Evolutionary conservation across 2,797 vertebrate species (phyloP).

Genomic region (Picus viridis): DNA sequence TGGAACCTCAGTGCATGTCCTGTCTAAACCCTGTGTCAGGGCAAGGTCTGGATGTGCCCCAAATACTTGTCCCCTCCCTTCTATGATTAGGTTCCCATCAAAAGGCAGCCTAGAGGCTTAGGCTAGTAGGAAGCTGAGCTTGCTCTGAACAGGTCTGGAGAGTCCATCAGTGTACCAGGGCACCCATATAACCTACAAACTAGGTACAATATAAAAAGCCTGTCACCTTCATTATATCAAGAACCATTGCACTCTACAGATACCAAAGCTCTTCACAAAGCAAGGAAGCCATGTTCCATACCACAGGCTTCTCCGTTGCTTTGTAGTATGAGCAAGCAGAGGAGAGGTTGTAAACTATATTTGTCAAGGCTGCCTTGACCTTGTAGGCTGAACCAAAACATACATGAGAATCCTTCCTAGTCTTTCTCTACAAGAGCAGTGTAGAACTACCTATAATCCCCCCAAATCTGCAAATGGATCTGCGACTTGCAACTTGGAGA

Average conservation of each 20-base stretch:
- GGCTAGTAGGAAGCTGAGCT: neutral
- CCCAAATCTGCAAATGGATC: neutral
- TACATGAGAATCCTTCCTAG: neutral
- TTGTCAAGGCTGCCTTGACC: neutral
- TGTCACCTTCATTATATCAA: neutral
- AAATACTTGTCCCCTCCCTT: neutral
- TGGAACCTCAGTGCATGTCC: neutral
- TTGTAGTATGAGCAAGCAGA: neutral
- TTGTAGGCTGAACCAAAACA: neutral
- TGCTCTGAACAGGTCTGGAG: neutral
- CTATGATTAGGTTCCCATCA: neutral
- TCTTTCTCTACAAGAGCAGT: neutral
- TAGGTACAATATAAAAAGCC: neutral
- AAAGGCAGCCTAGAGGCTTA: neutral
- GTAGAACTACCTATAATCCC: neutral
- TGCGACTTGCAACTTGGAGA: neutral
- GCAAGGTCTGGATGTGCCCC: neutral
- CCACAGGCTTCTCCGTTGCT: neutral
- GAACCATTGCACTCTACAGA: neutral
- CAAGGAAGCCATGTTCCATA: neutral
- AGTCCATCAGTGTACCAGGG: neutral
- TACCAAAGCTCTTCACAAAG: neutral
- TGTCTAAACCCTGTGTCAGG: neutral
- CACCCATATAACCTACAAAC: neutral
- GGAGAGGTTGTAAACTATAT: neutral